Evolutionary conservation across 1,140 invertebrate genomes (phyloP), one percentile per base, ranked within the genome.

Genomic region (Bactericera cockerelli): DNA sequence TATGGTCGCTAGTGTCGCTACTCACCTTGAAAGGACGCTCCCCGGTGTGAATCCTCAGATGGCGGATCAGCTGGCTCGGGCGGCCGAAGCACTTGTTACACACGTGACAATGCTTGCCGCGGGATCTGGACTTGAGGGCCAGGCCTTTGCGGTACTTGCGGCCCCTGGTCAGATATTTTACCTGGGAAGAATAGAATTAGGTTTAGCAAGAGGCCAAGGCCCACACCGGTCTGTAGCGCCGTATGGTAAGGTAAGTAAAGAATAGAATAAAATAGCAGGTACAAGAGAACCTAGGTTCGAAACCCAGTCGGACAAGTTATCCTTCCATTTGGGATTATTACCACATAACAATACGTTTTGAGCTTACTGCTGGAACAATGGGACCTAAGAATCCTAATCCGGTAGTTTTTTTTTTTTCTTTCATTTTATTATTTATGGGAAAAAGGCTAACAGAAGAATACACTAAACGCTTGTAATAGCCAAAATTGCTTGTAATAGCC

Each of bases 1-100:
- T n/a, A n/a, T n/a, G n/a, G n/a, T n/a, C n/a, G n/a, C n/a, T n/a
- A n/a, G n/a, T n/a, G n/a, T n/a, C n/a, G n/a, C n/a, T n/a, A n/a
- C n/a, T n/a, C n/a, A 79, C 78, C 66, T 75, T 72, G 66, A 76
- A 82, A 0, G 81, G 81, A 67, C 77, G 77, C 67, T 82, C 81
- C 22, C 81, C 81, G 0, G 78, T 82, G 63, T 82, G 81, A 16
- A 81, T 79, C 57, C 79, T 67, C 14, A 76, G 70, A 65, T 84
- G 81, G 14, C 81, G 67, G 57, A 75, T 68, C 28, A 83, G 65
- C 59, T 81, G 76, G 61, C 76, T 80, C 4, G 75, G 74, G 64
- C 79, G 81, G 61, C 75, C 68, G 63, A 81, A 81, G 19, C 69
- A 67, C 63, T 81, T 81, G 2, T 70, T 69, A 69, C 79, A 81